Conservation (phyloP, 2,113 vertebrate species). For the Chionomys nivalis region DNA sequence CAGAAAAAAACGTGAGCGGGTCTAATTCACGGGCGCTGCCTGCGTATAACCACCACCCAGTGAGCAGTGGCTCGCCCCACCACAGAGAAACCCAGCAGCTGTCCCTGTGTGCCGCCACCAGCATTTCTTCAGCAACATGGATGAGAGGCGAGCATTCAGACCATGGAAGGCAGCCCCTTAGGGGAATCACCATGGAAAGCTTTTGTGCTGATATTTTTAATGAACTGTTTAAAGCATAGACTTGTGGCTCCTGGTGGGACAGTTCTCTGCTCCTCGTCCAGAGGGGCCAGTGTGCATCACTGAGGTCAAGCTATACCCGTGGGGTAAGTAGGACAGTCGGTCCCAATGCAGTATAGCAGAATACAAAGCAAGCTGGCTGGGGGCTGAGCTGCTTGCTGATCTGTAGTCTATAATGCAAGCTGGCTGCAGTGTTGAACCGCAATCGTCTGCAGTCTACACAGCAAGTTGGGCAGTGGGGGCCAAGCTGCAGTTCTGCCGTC, state of each 20-base stretch:
- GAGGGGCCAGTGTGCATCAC: neutral
- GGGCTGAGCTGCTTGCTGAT: neutral
- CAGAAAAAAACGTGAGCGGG: neutral
- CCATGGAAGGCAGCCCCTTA: neutral
- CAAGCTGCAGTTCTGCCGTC: neutral
- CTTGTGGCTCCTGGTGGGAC: constrained; percentile 20
- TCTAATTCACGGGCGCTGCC: neutral
- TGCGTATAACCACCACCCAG: neutral
- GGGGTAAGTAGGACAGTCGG: neutral
- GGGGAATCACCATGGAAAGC: neutral
- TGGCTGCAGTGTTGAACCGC: neutral
- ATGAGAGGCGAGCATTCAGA: neutral
- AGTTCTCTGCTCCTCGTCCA: neutral
- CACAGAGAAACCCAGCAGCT: neutral
- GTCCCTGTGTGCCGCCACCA: neutral
- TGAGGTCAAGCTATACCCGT: neutral
- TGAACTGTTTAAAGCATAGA: constrained; percentile 31
- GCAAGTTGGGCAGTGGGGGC: neutral
- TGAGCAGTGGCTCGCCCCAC: neutral
- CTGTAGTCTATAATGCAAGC: neutral
- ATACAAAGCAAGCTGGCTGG: neutral
- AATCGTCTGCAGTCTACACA: neutral
- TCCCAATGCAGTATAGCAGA: neutral
- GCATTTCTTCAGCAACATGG: neutral
- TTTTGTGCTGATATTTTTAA: constrained; percentile 13